Evolutionary conservation across 2,888 invertebrate genomes (phyloP), one percentile per base, ranked within the genome.

Genomic region (Drosophila peninsularis): DNA sequence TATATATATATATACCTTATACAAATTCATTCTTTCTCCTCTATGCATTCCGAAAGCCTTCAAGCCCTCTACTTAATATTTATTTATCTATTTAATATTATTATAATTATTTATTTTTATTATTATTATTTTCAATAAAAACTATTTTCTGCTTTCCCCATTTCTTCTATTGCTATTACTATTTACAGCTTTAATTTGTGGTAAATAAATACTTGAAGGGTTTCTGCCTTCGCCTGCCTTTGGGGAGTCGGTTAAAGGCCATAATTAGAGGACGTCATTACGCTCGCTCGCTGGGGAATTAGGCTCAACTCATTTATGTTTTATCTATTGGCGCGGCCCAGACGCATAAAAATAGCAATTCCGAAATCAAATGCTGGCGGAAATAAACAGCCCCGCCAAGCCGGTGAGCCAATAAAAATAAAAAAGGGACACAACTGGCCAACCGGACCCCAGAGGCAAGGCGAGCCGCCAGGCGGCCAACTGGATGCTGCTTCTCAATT

Each of bases 361-460:
- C 36, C 21, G 65, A 84, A 87, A 84, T 87, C 89, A 89, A 89
- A 84, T 76, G 85, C 69, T 61, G 37, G 71, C 89, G 79, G 71
- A 84, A 81, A 84, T 81, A 75, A 84, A 81, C 73, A 76, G 85
- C 73, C 73, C 75, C 87, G 71, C 88, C 89, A n/a, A n/a, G 89
- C 85, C 89, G 83, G 75, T 14, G 81, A 67, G 78, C 84, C 88
- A 89, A 87, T 84, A 89, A 89, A 75, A 83, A 78, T 60, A 61
- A 65, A 70, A 75, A 75, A 50, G n/a, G 87, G 89, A 84, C 84
- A 84, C 84, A 87, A 84, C 85, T 87, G 89, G 76, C 61, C 89
- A 87, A 84, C 81, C 65, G 88, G 62, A 71, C 83, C 89, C 83
- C 45, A 84, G 83, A 71, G 83, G 78, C 74, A 47, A 62, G 61